Base-by-base conservation (phyloP, 2,113 vertebrate genomes). In the Brachypteracias leptosomus region DNA sequence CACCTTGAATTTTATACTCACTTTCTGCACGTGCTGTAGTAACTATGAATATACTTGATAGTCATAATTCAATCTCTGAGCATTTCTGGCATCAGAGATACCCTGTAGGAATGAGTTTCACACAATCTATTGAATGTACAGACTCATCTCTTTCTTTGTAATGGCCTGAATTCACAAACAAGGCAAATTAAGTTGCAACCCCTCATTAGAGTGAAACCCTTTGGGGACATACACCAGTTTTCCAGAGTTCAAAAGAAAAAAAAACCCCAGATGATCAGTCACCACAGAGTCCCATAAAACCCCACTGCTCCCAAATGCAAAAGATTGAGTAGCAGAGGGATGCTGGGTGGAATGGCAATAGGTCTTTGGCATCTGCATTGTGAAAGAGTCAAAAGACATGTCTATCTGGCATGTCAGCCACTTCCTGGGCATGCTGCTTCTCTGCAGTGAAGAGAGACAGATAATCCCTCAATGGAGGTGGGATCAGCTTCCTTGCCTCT, bases 401-500 rank as follows among this genome's bases (percentile, higher is more conserved):
- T 92, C 89, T 95, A 31, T 71, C 65, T 47, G 94, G 78, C 72
- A 46, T 8, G 86, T 90, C 92, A 90, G 89, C 65, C n/a, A 59
- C 96, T 95, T 89, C 91, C 95, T 65, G 21, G 0, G 90, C 82
- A 10, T 22, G 85, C 96, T 80, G 90, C 79, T 78, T 11, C 88
- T 70, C 88, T 36, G 55, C 72, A 21, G 89, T 2, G 12, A 75
- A 28, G 44, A 58, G 16, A 78, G 89, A 87, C 76, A 95, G 93
- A 59, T 95, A 95, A 97, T 94, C 96, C 94, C 93, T 85, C 93
- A 40, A 22, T 87, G 89, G 42, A 52, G 86, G 94, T 36, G 57
- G 80, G 96, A 95, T 97, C 96, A 87, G 94, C 96, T 95, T 97
- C 95, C 95, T 31, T 85, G 61, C 80, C 20, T 72, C 91, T 21